Evolutionary conservation across 2,113 vertebrate genomes (phyloP), one percentile per base, ranked within the genome.

Genomic region (Tiliqua scincoides): DNA sequence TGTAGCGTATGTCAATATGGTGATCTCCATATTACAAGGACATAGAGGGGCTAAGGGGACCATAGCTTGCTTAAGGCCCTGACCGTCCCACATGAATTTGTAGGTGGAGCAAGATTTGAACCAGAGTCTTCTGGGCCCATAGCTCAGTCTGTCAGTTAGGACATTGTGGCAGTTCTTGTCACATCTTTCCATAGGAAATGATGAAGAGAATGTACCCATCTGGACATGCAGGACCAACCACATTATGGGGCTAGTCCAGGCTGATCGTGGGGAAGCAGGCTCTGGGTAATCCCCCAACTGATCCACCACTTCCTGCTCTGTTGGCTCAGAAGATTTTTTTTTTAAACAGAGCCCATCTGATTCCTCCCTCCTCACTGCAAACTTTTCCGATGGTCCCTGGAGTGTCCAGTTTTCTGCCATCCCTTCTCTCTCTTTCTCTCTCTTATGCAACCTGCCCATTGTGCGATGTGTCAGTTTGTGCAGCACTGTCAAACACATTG

Each of bases 401-500:
- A 85, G 81, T 37, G 70, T 67, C 84, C 82, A 61, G 65, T 65
- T 48, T 20, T 4, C 61, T 4, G 2, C 37, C 25, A 1, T 18
- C 78, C 25, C 80, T 85, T 65, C 84, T 18, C 52, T 1, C 72
- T 84, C 73, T 72, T 71, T 6, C 3, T 30, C 80, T 83, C 62
- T 82, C 79, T 77, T 78, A 67, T 75, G 27, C 81, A 82, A 93
- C 89, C 79, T 91, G 91, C 87, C 89, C 94, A 91, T 96, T 96
- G 96, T 96, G 91, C 83, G 57, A 32, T 83, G 95, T 95, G 96
- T 96, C 96, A 95, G 92, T 94, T 91, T 87, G 23, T 89, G 94
- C 93, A 14, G 86, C 87, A 73, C 93, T 89, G 91, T 92, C 93
- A 95, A 91, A 65, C 92, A 80, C 87, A 63, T 82, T 32, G 89